Percentiles rank a stretch among this genome's conserved stretches.
These are phyloP conservation scores for Plodia interpunctella DNA, from an alignment of 1,140 invertebrate species.

Conservation along the genomic window DNA sequence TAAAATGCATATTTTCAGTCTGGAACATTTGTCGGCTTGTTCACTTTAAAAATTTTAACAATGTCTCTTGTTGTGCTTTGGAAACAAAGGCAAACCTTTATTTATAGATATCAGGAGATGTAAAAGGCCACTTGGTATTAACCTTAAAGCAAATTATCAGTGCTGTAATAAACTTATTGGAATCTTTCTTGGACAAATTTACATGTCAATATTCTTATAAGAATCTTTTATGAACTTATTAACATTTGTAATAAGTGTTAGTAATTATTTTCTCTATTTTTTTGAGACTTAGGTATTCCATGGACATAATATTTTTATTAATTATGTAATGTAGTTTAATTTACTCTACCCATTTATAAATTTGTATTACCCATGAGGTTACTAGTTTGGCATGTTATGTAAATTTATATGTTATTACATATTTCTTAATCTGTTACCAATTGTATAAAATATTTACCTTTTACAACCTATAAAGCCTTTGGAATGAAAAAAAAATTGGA, in stretches of 20 bases:
- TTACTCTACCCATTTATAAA: no score
- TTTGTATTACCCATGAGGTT: no score
- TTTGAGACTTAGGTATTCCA: no score
- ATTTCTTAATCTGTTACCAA: no score
- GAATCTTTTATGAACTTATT: slow-evolving; percentile 14
- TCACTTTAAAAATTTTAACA: slow-evolving; percentile 7
- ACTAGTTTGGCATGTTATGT: no score
- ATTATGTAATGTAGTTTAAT: no score
- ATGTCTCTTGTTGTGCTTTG: slow-evolving; percentile 10
- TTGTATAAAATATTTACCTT: no score
- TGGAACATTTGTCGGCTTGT: slow-evolving; percentile 3
- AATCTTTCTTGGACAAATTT: neutral
- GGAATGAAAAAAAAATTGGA: no score
- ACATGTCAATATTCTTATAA: slow-evolving; percentile 19
- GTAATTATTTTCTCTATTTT: no score
- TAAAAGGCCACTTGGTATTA: slow-evolving; percentile 30
- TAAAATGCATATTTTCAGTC: neutral
- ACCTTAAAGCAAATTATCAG: slow-evolving; percentile 28
- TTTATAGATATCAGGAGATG: slow-evolving; percentile 25
- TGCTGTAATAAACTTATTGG: slow-evolving; percentile 24
- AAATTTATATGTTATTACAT: no score
- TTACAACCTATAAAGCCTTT: no score
- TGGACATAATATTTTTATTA: no score
- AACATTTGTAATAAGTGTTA: neutral
- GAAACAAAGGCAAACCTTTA: slow-evolving; percentile 20